Evolutionary conservation across 2,113 vertebrate species (phyloP).

Genomic region (Pristiophorus japonicus): DNA sequence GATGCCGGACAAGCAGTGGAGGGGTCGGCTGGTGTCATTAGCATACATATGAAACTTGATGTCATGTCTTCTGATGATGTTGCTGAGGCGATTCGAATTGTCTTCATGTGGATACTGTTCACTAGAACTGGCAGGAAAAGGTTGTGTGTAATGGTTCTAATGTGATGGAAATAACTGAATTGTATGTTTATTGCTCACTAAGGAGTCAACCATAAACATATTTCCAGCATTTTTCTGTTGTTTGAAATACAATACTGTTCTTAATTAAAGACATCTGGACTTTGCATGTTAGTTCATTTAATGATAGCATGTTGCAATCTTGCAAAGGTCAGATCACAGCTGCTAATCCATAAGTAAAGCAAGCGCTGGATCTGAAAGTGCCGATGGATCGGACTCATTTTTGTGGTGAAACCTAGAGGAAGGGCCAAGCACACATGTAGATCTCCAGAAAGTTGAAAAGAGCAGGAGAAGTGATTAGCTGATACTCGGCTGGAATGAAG

Average conservation of each 20-base stretch:
- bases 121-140: neutral
- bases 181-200: neutral
- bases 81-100: neutral
- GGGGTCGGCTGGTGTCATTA: neutral
- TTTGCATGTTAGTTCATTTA: neutral
- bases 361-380: conserved; percentile 8
- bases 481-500: neutral
- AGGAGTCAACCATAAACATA: neutral
- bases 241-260: neutral
- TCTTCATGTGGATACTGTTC: neutral
- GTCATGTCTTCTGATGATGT: neutral
- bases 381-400: conserved; percentile 9
- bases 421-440: neutral
- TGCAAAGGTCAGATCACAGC: conserved; percentile 15
- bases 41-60: neutral
- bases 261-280: conserved; percentile 21
- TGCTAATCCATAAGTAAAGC: conserved; percentile 30
- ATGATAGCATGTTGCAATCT: neutral
- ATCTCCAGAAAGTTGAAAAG: neutral
- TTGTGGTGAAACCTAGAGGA: neutral
- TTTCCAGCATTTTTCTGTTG: neutral
- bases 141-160: neutral
- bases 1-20: neutral
- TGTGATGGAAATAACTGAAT: neutral
- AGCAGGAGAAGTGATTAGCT: neutral